phyloP scores from a whole-genome alignment of 2,113 vertebrate genomes.

The Thermophis baileyi region DNA sequence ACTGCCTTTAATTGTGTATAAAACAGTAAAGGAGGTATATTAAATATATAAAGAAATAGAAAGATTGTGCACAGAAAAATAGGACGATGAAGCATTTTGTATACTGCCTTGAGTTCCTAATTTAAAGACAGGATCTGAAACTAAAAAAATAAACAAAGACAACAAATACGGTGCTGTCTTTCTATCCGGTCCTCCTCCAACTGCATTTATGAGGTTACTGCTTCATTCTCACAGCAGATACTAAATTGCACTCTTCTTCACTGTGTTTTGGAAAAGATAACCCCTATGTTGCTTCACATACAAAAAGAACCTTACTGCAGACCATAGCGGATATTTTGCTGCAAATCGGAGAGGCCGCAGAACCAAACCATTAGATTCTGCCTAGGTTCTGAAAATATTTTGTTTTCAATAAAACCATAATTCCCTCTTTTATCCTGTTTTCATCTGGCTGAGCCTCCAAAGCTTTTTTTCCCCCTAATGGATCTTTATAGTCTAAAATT shows the following conservation, averaged over 20 bases:
- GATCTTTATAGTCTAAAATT: not conserved
- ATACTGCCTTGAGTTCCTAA: not conserved
- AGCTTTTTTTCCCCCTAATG: not conserved
- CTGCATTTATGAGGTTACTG: not conserved
- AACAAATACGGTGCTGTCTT: not conserved
- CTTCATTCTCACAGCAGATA: not conserved
- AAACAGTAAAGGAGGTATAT: not conserved
- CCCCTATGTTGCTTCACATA: not conserved
- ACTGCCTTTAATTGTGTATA: not conserved
- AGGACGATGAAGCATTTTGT: not conserved
- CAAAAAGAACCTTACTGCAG: not conserved
- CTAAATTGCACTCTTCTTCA: not conserved
- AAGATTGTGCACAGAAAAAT: not conserved
- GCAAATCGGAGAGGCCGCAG: not conserved
- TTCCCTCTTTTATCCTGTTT: not conserved
- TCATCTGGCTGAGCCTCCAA: not conserved
- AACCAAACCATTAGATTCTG: not conserved
- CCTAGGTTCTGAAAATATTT: not conserved
- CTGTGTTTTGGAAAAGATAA: not conserved
- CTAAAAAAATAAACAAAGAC: not conserved
- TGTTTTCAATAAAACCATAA: not conserved
- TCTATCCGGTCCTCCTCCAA: not conserved
- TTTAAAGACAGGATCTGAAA: not conserved
- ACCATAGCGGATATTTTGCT: not conserved
- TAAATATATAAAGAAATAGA: not conserved